Conservation (phyloP, 2,888 invertebrate genomes). For the Iselma pallidipennis region DNA sequence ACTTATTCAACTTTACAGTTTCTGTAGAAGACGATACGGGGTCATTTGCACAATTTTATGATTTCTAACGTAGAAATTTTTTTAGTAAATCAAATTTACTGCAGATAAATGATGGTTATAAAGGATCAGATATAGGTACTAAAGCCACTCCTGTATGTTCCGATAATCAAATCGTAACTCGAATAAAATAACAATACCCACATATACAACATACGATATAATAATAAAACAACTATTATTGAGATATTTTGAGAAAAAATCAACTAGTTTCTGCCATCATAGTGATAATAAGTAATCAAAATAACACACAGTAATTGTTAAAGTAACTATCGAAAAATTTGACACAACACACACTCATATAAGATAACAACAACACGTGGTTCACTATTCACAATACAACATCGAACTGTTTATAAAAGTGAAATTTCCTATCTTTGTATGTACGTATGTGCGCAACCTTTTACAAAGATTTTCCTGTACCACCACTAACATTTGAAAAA, state of each 20-base stretch:
- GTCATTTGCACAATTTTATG: no score
- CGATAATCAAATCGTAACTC: slow-evolving; percentile 8
- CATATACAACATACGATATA: background rate
- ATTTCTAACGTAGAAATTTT: no score
- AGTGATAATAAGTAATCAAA: background rate
- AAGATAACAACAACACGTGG: background rate
- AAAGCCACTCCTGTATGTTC: slow-evolving; percentile 14
- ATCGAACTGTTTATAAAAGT: background rate
- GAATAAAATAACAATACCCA: slow-evolving; percentile 6
- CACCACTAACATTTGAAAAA: background rate
- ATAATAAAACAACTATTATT: no score
- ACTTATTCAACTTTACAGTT: no score
- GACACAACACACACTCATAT: background rate
- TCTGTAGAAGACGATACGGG: no score
- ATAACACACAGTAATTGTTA: background rate
- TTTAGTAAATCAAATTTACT: background rate
- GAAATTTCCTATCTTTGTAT: background rate
- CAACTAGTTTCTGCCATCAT: slow-evolving; percentile 3
- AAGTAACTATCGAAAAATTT: no score
- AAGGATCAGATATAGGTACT: background rate
- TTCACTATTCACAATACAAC: background rate
- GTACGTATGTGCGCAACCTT: background rate
- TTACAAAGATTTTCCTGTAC: background rate
- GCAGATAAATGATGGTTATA: background rate
- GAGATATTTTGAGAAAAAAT: background rate